Evolutionary conservation across 2,797 vertebrate genomes (phyloP), one percentile per base, ranked within the genome.

Genomic region (Ispidina lecontei): DNA sequence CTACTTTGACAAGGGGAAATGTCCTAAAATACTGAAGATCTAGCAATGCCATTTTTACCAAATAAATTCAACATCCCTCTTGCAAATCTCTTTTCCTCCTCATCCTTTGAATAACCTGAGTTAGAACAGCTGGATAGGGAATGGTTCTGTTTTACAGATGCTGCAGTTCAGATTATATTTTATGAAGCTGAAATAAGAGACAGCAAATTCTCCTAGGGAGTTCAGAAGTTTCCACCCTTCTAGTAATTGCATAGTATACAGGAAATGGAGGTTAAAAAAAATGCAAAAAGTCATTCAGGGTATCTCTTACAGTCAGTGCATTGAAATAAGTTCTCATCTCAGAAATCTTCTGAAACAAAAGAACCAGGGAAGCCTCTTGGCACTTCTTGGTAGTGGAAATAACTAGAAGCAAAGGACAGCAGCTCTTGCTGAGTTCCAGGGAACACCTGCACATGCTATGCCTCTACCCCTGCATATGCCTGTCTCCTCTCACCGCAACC

Each of bases 211-310:
- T 96, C 97, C 81, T 35, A 95, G 97, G 96, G 97, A 98, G 97
- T 98, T 98, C 97, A 98, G 93, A 96, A 97, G 97, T 97, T 97
- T 96, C 96, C 92, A 93, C 96, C 94, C 96, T 88, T 82, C 88
- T 87, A 95, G 96, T 95, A 96, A 97, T 96, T 96, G 95, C 96
- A 96, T 75, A 96, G 93, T 93, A 68, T 96, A 96, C 96, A 96
- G 97, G 97, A 97, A 98, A 97, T 97, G 96, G 94, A 97, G 94
- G 84, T 89, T 91, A 78, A 79, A 94, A 95, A 97, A 83, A 94
- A 88, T 91, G 91, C 92, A 95, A 52, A 89, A 94, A 96, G 96
- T 96, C 96, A 92, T 80, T 97, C 76, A 70, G 96, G 94, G 94
- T 96, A 94, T 97, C 97, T 95, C 96, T 92, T 93, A 90, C 46